Evolutionary conservation across 1,140 invertebrate genomes (phyloP), one percentile per base, ranked within the genome.

Genomic region (Sinella curviseta): DNA sequence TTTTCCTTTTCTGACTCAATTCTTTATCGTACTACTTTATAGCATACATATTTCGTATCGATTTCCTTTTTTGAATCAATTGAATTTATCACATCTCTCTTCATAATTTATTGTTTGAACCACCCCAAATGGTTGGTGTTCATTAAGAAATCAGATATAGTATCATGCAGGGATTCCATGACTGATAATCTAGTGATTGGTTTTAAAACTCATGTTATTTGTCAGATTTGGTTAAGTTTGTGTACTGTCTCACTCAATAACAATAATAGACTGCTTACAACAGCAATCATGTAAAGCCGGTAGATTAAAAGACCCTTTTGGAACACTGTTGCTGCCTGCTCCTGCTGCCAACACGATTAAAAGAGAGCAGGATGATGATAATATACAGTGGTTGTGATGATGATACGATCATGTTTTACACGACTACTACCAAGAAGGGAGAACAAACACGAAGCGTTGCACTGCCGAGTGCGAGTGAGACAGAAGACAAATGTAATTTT

Each of bases 401-500:
- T 70, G 26, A 70, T 33, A 31, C 26, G 4, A 33, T 33, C 65
- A 70, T 33, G 65, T 65, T 65, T 65, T 65, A 65, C 57, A n/a
- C 26, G 57, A 16, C 57, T n/a, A n/a, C n/a, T n/a, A n/a, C n/a
- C 4, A 65, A 26, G 57, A 65, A 65, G 57, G 57, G 57, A 65
- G 57, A 65, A 65, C 3, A 26, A 26, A 26, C 57, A 65, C 8
- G 24, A 14, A 26, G 57, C 57, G 39, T n/a, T n/a, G n/a, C 39
- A 12, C 39, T 48, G 57, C 57, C 4, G 57, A 17, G 24, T 60
- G 57, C 57, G 12, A 60, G 12, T n/a, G 57, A 24, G 31, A 24
- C 3, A 70, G 26, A 70, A 70, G 65, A 70, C 65, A 70, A 70
- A 70, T 70, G 65, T 70, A 70, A 70, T 70, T 70, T 70, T 70